Evolutionary conservation across 2,797 vertebrate species (phyloP).

Genomic region (Picus viridis): DNA sequence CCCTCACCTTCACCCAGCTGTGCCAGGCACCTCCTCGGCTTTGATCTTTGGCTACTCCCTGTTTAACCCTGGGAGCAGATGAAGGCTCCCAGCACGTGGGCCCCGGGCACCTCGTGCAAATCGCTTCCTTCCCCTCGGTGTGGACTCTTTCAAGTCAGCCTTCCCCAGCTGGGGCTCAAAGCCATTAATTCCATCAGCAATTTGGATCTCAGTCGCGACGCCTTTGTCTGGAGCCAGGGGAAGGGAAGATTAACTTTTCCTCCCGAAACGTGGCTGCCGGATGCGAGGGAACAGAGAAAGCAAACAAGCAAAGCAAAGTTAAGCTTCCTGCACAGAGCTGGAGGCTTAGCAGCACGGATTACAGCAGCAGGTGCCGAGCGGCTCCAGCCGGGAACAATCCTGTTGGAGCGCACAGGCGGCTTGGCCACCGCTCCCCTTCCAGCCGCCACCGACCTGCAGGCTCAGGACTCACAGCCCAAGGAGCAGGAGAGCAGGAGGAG

Average conservation of each 20-base stretch:
- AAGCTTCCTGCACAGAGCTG: constrained; percentile 60
- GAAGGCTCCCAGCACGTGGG: fast-evolving
- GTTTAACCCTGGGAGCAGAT: neutral
- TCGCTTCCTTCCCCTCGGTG: neutral
- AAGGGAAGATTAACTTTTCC: constrained; percentile 43
- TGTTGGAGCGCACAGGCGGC: constrained; percentile 49
- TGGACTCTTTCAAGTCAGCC: neutral
- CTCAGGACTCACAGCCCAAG: constrained; percentile 23
- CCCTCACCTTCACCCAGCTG: neutral
- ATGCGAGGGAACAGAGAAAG: constrained; percentile 37
- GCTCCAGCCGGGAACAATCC: constrained; percentile 55
- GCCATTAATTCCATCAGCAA: neutral
- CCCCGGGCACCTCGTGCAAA: neutral
- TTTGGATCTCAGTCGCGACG: constrained; percentile 1
- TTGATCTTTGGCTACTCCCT: neutral
- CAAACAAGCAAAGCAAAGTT: constrained; percentile 54
- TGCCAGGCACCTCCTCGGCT: fast-evolving
- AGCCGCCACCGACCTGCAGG: constrained; percentile 44
- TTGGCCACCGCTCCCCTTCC: constrained; percentile 57
- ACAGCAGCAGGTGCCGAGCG: constrained; percentile 74
- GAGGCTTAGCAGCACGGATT: constrained; percentile 65
- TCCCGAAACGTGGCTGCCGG: constrained; percentile 20
- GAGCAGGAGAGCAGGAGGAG: constrained; percentile 2
- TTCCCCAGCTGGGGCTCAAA: neutral
- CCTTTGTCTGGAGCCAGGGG: constrained; percentile 21